phyloP scores from a whole-genome alignment of 1,140 invertebrate genomes.

The Laupala kohalensis region DNA sequence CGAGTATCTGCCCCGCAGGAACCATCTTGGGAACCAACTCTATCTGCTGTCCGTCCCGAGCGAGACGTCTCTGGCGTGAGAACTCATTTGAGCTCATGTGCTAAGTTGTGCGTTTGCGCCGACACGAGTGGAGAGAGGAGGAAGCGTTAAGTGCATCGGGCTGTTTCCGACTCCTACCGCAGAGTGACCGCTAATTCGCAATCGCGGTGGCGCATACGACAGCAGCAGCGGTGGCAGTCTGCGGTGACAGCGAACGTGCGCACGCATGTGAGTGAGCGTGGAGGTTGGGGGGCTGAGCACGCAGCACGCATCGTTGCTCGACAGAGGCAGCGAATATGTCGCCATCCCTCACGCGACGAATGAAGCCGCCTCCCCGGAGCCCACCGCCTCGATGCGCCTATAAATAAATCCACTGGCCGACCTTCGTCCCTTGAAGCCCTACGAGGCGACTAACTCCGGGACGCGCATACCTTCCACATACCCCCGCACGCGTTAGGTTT shows the following conservation, averaged over 20 bases:
- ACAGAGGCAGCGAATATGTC: neutral
- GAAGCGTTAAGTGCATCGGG: neutral
- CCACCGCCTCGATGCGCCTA: neutral
- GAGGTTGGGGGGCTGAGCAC: neutral
- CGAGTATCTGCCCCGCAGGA: no score
- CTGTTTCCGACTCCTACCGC: neutral
- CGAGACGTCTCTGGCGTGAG: neutral
- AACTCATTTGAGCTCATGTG: neutral
- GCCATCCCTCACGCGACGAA: neutral
- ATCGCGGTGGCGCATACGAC: neutral
- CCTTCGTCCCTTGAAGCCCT: neutral
- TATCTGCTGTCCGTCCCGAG: neutral
- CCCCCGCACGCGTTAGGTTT: neutral
- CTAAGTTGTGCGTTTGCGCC: neutral
- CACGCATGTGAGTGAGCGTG: neutral
- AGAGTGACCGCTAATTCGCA: neutral
- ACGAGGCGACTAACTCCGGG: no score
- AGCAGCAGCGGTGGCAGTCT: neutral
- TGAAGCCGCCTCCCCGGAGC: neutral
- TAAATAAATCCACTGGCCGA: neutral
- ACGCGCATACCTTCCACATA: neutral
- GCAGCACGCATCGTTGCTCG: no score
- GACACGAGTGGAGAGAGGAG: no score
- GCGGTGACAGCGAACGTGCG: neutral
- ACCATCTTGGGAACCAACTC: neutral